Base-by-base conservation (phyloP, 1,140 invertebrate species). In the Anastatus disparis region DNA sequence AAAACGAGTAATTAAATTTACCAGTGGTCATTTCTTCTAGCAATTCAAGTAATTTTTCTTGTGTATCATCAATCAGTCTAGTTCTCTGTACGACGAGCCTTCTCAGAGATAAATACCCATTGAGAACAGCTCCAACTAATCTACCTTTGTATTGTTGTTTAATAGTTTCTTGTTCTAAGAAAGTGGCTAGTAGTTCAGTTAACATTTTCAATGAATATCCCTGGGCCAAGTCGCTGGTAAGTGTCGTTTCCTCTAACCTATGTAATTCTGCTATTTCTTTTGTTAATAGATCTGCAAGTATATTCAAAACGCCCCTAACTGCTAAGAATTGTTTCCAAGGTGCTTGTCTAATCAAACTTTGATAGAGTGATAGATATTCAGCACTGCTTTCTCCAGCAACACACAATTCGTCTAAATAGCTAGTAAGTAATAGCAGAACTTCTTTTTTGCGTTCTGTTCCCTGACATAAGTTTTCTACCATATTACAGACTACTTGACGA, bases 11-110 rank as follows among this genome's bases (percentile, higher is more conserved):
- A 70, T 48, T 13, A 56, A 70, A 64, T 65, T 63, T 58, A 92
- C 93, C 94, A 35, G 93, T 95, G 1, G 97, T 99, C 91, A 99
- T 97, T 82, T 98, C 96, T 86, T 99, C 97, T 3, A 99, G 86
- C 67, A 98, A 88, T 81, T 97, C 96, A 0, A 99, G 86, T 12
- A 99, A 85, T 79, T 97, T 97, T 80, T 98, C 96, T 85, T 99
- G 97, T 1, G 97, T 97, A 82, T 98, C 96, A 84, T 99, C 97
- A 48, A 98, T 96, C 26, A 97, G 88, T 68, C 97, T 91, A 0
- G 97, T 99, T 66, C 97, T 87, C 84, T 99, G 97, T 55, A 99
- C 95, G 13, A 98, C 94, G 6, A 99, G 87, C 72, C 96, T 91
- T 22, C 96, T 87, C 53, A 99, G 85, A 0, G 95, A 95, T 46